Conservation (phyloP, 2,797 vertebrate genomes). For the Acanthornis magna region DNA sequence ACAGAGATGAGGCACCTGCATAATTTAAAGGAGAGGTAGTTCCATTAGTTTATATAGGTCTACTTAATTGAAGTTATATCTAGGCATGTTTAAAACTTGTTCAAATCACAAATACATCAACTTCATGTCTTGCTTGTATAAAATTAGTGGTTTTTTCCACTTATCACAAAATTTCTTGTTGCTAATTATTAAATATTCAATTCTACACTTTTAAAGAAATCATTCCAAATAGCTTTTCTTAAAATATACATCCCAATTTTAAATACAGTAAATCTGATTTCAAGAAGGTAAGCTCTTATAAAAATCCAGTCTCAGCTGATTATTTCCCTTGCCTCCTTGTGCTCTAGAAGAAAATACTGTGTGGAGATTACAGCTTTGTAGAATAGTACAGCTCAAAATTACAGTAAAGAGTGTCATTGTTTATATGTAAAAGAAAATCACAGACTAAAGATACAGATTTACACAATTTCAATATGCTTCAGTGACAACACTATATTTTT, state of each 20-base stretch:
- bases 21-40: slow-evolving; percentile 3
- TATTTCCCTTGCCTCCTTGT: slow-evolving; percentile 10
- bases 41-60: background rate
- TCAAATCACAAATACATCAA: background rate
- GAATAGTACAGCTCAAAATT: background rate
- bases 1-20: slow-evolving; percentile 2
- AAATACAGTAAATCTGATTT: slow-evolving; percentile 30
- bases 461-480: background rate
- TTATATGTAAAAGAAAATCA: background rate
- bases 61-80: background rate
- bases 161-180: background rate
- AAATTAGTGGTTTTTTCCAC: background rate
- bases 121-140: background rate
- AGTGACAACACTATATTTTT: background rate
- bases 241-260: slow-evolving; percentile 24
- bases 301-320: slow-evolving; percentile 37
- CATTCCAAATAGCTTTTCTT: slow-evolving; percentile 22
- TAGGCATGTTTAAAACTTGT: background rate
- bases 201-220: slow-evolving; percentile 4
- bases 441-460: background rate
- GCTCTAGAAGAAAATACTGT: slow-evolving; percentile 44
- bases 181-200: background rate
- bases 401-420: background rate
- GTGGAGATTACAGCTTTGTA: background rate
- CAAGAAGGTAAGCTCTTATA: slow-evolving; percentile 15